Conservation (phyloP, 2,113 vertebrate genomes). For the Tragulus kanchil region DNA sequence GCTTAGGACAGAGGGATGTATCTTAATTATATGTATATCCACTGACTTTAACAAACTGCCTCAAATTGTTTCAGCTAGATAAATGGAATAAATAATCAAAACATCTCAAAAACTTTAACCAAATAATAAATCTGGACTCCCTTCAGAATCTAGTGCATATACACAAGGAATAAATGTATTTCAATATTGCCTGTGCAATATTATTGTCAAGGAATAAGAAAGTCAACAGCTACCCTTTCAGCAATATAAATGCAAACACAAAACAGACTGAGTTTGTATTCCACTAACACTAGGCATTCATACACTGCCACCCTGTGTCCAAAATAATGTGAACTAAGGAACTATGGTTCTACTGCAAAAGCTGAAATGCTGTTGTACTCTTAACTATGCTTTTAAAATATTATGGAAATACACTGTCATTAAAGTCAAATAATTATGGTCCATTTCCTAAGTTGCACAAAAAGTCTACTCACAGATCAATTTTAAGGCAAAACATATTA, state of each 20-base stretch:
- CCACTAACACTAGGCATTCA: background rate
- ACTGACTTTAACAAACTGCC: background rate
- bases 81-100: conserved; percentile 43
- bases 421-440: background rate
- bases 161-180: background rate
- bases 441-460: background rate
- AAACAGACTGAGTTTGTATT: background rate
- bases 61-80: background rate
- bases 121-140: background rate
- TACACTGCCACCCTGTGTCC: conserved; percentile 73
- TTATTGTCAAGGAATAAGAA: background rate
- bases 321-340: background rate
- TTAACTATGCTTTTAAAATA: background rate
- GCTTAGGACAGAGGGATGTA: background rate
- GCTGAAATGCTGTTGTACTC: background rate
- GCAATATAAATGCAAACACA: background rate
- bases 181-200: background rate
- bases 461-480: background rate
- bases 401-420: background rate
- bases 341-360: background rate
- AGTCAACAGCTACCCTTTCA: background rate
- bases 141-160: background rate
- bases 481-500: conserved; percentile 4
- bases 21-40: background rate
- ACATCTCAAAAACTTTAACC: conserved; percentile 28